phyloP scores from a whole-genome alignment of 2,113 vertebrate species.

The Hemicordylus capensis region DNA sequence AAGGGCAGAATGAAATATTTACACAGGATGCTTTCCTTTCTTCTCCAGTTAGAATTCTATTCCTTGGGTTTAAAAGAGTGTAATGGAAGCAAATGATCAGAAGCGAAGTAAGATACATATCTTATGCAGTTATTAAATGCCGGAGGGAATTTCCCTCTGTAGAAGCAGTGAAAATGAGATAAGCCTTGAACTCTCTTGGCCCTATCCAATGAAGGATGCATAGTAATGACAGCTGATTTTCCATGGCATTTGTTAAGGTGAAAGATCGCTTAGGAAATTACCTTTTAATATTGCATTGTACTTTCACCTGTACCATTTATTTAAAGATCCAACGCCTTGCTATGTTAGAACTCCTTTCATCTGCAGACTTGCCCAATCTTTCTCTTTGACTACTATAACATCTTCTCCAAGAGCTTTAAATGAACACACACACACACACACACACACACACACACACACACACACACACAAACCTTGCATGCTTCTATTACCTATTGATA shows the following conservation, averaged over 20 bases:
- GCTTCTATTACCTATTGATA: neutral
- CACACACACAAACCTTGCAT: neutral
- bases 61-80: neutral
- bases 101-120: constrained; percentile 2
- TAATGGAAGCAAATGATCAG: constrained; percentile 15
- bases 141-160: neutral
- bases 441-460: too few relatives aligned
- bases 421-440: too few relatives aligned
- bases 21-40: too few relatives aligned
- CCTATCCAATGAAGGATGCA: neutral
- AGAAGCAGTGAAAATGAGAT: constrained; percentile 20
- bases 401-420: neutral
- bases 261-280: neutral
- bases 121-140: constrained; percentile 18
- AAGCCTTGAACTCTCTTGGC: constrained; percentile 6
- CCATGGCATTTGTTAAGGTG: constrained; percentile 25
- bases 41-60: neutral
- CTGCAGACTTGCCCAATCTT: neutral
- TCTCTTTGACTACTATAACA: neutral
- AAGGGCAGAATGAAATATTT: too few relatives aligned
- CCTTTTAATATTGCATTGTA: constrained; percentile 6
- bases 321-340: neutral
- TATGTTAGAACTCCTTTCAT: neutral
- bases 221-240: constrained; percentile 27
- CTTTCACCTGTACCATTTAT: neutral